Evolutionary conservation across 2,113 vertebrate species (phyloP).

Genomic region (Sander lucioperca): DNA sequence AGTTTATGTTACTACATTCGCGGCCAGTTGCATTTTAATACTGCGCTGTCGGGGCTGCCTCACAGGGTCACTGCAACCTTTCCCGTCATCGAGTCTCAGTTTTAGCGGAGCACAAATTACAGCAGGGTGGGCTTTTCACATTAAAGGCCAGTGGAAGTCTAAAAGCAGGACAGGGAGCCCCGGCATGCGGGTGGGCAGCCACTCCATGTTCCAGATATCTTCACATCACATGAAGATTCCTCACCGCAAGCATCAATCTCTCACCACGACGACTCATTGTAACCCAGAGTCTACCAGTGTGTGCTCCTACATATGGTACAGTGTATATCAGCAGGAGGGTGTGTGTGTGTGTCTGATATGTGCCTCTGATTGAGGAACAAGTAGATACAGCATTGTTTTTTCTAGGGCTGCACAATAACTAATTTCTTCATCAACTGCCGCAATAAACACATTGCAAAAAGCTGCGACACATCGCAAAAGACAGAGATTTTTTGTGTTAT

Average conservation of each 20-base stretch:
- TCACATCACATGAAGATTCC: constrained; percentile 80
- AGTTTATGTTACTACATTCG: constrained; percentile 56
- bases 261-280: constrained; percentile 34
- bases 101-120: constrained; percentile 64
- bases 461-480: too few species aligned
- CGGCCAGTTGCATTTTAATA: constrained; percentile 55
- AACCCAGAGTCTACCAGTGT: constrained; percentile 23
- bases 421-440: too few species aligned
- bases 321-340: background rate
- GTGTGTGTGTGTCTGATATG: too few species aligned
- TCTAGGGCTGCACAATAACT: too few species aligned
- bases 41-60: background rate
- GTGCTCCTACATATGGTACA: constrained; percentile 7
- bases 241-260: constrained; percentile 61
- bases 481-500: too few species aligned
- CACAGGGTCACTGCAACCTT: constrained; percentile 54
- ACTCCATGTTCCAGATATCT: constrained; percentile 72
- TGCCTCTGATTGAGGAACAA: background rate
- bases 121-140: constrained; percentile 76
- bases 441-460: too few species aligned
- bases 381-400: too few species aligned
- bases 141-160: constrained; percentile 74
- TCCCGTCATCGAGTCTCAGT: constrained; percentile 57
- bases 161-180: constrained; percentile 56
- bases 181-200: constrained; percentile 56